Percentiles rank a stretch among this genome's conserved stretches.
phyloP scores from a whole-genome alignment of 2,113 vertebrate genomes.

The Acrocephalus kingi region DNA sequence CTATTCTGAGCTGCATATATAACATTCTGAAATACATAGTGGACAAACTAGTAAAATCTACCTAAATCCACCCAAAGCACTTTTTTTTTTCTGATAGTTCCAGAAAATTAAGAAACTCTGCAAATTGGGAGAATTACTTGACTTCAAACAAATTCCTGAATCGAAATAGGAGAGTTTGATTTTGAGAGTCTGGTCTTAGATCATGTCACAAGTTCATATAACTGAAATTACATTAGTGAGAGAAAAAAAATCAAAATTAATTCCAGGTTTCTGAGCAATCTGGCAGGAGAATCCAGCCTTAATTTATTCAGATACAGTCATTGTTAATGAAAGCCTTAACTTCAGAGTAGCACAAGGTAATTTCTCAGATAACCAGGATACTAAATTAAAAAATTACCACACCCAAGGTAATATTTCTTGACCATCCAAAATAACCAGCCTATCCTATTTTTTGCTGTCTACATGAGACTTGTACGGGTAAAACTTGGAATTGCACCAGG shows the following conservation, averaged over 20 bases:
- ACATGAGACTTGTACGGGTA: accelerated
- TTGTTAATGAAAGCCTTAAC: not conserved
- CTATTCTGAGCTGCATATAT: not conserved
- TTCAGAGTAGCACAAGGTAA: not conserved
- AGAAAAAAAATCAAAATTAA: not conserved
- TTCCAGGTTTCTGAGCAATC: not conserved
- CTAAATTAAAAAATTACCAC: not conserved
- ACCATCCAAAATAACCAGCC: not conserved
- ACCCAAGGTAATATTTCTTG: not conserved
- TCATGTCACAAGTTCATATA: not conserved
- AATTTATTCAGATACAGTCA: not conserved
- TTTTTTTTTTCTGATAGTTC: not conserved
- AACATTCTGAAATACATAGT: not conserved
- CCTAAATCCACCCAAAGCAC: not conserved
- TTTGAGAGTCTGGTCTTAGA: not conserved
- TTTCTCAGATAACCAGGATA: not conserved
- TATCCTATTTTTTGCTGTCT: not conserved
- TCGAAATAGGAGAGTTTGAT: not conserved
- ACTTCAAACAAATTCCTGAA: not conserved
- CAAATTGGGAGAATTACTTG: not conserved
- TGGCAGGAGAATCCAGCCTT: not conserved
- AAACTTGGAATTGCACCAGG: not conserved
- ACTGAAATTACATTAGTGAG: not conserved
- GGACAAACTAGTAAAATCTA: not conserved
- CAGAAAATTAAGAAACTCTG: not conserved